Evolutionary conservation across 1,140 invertebrate genomes (phyloP), one percentile per base, ranked within the genome.

Genomic region (Sitobion miscanthi): DNA sequence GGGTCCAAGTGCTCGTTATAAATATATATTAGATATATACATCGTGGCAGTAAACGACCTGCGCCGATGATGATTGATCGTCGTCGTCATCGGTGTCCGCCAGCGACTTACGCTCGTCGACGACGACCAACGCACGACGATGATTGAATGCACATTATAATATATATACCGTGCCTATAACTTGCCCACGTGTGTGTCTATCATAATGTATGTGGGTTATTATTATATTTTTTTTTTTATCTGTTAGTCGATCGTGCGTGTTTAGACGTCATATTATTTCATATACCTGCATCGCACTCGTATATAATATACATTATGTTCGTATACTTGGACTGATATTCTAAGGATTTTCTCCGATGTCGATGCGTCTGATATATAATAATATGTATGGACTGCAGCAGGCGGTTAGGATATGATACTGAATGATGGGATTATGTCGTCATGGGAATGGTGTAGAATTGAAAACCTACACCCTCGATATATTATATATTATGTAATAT

Each of bases 41-140:
- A 85, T 25, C 25, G 9, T 3, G 62, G 25, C 25, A 0, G 83
- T 30, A 86, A 86, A 47, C 85, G 85, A 47, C 85, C 21, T 47
- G 21, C 21, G 23, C 85, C 85, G 25, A 86, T 86, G 3, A 47
- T 86, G 85, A 86, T 86, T 86, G 85, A 86, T 86, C 25, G 85
- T 30, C 42, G 83, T 47, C 42, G 83, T 38, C 20, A 20, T 23
- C 21, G 38, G 45, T 23, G 35, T 83, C 38, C 82, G 23, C 35
- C 7, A 17, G 77, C 21, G 82, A 25, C 23, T 42, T 30, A 45
- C 42, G 14, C 25, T 86, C 25, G 42, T 86, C 86, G 17, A 87
- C 86, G 17, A 87, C 17, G 45, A 87, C 86, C 45, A 85, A 6
- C 0, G 45, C n/a, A 30, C 25, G 83, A 47, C 85, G 45, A 87